A percentile compares a stretch with the other conserved stretches of the same genome.
Evolutionary conservation across 2,113 vertebrate species (phyloP).

Genomic region (Amblyopsis rosae): DNA sequence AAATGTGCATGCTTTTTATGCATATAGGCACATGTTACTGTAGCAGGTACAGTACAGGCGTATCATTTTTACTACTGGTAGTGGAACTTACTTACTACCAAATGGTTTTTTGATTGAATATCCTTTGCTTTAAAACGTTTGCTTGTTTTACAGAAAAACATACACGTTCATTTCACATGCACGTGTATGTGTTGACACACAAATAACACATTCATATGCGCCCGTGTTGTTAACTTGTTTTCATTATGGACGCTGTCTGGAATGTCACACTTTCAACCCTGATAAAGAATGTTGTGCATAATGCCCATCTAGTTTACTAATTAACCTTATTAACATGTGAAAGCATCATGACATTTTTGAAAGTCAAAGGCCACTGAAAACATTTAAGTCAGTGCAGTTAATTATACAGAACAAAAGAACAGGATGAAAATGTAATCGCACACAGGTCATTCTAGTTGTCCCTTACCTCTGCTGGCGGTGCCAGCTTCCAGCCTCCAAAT

Average conservation of each 20-base stretch:
- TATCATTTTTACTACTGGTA: background rate
- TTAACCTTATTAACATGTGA: constrained; percentile 56
- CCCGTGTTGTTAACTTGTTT: background rate
- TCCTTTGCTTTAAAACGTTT: background rate
- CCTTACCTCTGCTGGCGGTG: constrained; percentile 26
- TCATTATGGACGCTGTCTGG: background rate
- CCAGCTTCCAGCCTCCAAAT: constrained; percentile 29
- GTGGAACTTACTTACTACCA: background rate
- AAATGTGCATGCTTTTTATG: background rate
- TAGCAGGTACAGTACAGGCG: background rate
- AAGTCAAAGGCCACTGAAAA: constrained; percentile 30
- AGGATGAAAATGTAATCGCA: constrained; percentile 27
- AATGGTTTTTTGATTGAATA: background rate
- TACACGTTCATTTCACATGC: background rate
- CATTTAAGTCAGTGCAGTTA: constrained; percentile 30
- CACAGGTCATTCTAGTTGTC: constrained; percentile 38
- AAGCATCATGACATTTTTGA: constrained; percentile 41
- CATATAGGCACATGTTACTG: background rate
- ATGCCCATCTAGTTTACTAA: constrained; percentile 40
- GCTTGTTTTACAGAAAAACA: constrained; percentile 11
- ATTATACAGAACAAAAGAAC: constrained; percentile 46
- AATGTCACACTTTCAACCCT: constrained; percentile 42
- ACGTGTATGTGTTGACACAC: background rate
- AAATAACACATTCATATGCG: background rate
- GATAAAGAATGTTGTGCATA: constrained; percentile 38